Evolutionary conservation across 2,888 invertebrate species (phyloP).

Genomic region (Zeuzera pyrina): DNA sequence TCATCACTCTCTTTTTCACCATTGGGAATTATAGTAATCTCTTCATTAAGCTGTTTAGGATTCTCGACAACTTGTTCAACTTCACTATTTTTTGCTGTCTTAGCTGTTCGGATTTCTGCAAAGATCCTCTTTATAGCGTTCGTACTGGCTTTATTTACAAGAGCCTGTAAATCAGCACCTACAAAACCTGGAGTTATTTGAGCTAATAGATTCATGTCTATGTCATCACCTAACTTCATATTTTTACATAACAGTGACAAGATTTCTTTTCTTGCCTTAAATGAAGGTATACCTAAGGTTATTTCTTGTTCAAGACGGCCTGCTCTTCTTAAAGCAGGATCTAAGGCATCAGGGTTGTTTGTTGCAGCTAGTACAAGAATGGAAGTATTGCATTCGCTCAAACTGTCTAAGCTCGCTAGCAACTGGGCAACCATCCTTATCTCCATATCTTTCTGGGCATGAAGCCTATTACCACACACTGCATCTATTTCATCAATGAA

Average conservation of each 20-base stretch:
- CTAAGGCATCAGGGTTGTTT: slow-evolving; percentile 92
- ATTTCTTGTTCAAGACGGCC: slow-evolving; percentile 97
- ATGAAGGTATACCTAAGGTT: slow-evolving; percentile 92
- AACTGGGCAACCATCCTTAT: slow-evolving; percentile 95
- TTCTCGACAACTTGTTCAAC: slow-evolving; percentile 10
- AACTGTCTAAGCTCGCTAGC: slow-evolving; percentile 89
- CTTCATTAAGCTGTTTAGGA: slow-evolving; percentile 23
- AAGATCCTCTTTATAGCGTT: slow-evolving; percentile 82
- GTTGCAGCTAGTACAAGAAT: slow-evolving; percentile 96
- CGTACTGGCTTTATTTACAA: slow-evolving; percentile 91
- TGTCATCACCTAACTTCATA: slow-evolving; percentile 77
- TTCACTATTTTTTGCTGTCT: slow-evolving; percentile 17
- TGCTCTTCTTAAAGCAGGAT: slow-evolving; percentile 91
- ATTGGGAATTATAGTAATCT: slow-evolving; percentile 40
- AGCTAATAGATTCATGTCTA: slow-evolving; percentile 83
- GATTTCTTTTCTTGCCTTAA: slow-evolving; percentile 85
- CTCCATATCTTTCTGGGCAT: slow-evolving; percentile 96
- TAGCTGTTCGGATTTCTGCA: slow-evolving; percentile 43
- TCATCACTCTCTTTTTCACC: slow-evolving; percentile 48
- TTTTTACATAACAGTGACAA: slow-evolving; percentile 79
- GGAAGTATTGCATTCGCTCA: slow-evolving; percentile 67
- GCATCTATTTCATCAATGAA: slow-evolving; percentile 98
- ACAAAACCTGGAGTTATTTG: slow-evolving; percentile 95
- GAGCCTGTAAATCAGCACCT: slow-evolving; percentile 91
- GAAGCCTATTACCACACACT: slow-evolving; percentile 91